Base-by-base conservation (phyloP, 2,113 vertebrate genomes). In the cattle (Bos taurus) region DNA sequence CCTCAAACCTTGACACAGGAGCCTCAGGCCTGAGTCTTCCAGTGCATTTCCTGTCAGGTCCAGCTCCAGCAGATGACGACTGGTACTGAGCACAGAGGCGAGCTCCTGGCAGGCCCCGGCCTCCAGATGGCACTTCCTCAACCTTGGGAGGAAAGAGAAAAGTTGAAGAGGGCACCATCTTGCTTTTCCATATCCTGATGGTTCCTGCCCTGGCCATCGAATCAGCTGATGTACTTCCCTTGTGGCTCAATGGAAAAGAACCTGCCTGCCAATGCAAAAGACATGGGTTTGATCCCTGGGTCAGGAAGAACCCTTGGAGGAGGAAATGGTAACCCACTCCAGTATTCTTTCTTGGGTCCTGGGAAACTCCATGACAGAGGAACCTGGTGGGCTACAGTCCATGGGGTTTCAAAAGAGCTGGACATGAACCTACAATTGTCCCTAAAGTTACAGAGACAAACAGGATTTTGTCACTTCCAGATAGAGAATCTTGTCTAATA, bases 101-200 rank as follows among this genome's bases (percentile, higher is more conserved):
- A 98, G 3, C 56, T 95, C 93, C 77, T 7, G 23, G 14, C 97
- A 97, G 1, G 97, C 95, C 1, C 17, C 43, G 0, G 93, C 43
- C 8, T 93, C 94, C 43, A 98, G 78, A 0, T 77, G 71, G 11
- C 98, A 98, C n/a, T 93, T 91, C 36, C 97, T 91, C 74, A 98
- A 64, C 95, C 98, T 98, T 0, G 13, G 82, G 60, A 48, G 46
- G 80, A 54, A 26, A 80, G 52, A 74, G 43, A 26, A 0, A 0
- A 0, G 0, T 5, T 12, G 54, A 25, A 3, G 11, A 36, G n/a
- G 64, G 14, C 0, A 0, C 56, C 62, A 7, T 28, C 11, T 28
- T 15, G 64, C 40, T 62, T 36, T 54, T 30, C 71, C 40, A 0
- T 2, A 1, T 40, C n/a, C 33, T 40, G 25, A 54, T 10, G 25